phyloP scores from a whole-genome alignment of 2,888 invertebrate species.

The Cantharis rustica region DNA sequence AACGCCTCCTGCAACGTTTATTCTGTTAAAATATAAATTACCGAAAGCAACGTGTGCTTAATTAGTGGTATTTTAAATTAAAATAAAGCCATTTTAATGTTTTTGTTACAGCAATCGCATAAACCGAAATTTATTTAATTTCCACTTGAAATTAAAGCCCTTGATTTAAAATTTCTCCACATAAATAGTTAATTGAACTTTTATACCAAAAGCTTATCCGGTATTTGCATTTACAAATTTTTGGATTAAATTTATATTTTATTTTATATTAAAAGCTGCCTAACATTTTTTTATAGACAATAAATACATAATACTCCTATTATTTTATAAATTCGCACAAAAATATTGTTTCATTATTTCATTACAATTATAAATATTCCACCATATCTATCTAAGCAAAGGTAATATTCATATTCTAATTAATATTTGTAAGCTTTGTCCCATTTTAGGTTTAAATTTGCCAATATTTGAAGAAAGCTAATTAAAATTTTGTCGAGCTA shows the following conservation, averaged over 20 bases:
- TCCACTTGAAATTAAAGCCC: neutral
- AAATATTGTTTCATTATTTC: neutral
- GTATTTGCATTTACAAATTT: neutral
- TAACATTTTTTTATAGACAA: no score
- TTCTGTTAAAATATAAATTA: constrained; percentile 20
- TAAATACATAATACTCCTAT: no score
- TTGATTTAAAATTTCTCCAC: neutral
- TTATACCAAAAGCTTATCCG: neutral
- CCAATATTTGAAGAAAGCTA: no score
- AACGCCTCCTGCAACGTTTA: constrained; percentile 10
- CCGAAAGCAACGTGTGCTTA: constrained; percentile 11
- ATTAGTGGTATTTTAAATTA: constrained; percentile 15
- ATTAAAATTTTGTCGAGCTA: no score
- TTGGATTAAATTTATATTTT: no score
- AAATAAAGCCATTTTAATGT: neutral
- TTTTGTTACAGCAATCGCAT: neutral
- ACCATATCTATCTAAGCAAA: no score
- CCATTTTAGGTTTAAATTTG: no score
- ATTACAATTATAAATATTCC: neutral
- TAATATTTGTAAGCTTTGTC: no score
- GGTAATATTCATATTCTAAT: no score
- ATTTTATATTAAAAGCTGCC: no score
- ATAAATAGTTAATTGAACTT: neutral
- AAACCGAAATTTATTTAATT: neutral
- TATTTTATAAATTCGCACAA: neutral